Percentiles rank a stretch among this genome's conserved stretches.
These are phyloP conservation scores for Salpingus planirostris DNA, from an alignment of 2,888 invertebrate species.

Conservation along the genomic window DNA sequence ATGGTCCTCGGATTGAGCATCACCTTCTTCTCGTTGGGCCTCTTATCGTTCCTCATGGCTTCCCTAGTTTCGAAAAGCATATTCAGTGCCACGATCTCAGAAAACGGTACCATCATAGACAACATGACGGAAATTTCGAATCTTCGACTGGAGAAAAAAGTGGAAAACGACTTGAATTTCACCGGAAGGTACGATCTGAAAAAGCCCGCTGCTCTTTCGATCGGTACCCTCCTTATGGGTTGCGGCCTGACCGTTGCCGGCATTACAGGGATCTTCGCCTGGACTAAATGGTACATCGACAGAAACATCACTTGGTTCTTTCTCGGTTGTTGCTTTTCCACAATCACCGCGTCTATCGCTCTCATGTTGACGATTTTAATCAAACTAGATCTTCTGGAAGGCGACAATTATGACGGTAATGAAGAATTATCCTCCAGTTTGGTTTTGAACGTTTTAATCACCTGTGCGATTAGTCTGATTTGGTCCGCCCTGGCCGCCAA, in stretches of 20 bases:
- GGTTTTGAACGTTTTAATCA: constrained; percentile 51
- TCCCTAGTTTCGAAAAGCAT: constrained; percentile 41
- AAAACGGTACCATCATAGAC: constrained; percentile 4
- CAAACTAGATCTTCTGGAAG: neutral
- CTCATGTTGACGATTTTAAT: constrained; percentile 4
- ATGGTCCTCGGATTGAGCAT: constrained; percentile 57
- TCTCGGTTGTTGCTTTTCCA: constrained; percentile 47
- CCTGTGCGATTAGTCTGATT: constrained; percentile 48
- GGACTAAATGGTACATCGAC: constrained; percentile 58
- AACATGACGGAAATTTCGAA: constrained; percentile 9
- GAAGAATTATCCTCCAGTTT: constrained; percentile 38
- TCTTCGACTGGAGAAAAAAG: constrained; percentile 15
- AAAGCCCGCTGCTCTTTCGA: constrained; percentile 28
- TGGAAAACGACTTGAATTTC: constrained; percentile 17
- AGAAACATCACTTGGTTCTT: constrained; percentile 56
- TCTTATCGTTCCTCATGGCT: constrained; percentile 49
- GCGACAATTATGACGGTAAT: constrained; percentile 6
- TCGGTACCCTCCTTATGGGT: constrained; percentile 46
- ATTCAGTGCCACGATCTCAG: constrained; percentile 13
- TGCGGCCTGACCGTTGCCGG: constrained; percentile 47
- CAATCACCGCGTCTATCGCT: constrained; percentile 41
- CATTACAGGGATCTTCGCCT: constrained; percentile 50
- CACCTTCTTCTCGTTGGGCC: constrained; percentile 53
- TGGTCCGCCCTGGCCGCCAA: constrained; percentile 54
- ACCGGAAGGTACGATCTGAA: constrained; percentile 13